A percentile compares a stretch with the other conserved stretches of the same genome.
Evolutionary conservation across 1,140 invertebrate species (phyloP).

Genomic region (Grapholita molesta): DNA sequence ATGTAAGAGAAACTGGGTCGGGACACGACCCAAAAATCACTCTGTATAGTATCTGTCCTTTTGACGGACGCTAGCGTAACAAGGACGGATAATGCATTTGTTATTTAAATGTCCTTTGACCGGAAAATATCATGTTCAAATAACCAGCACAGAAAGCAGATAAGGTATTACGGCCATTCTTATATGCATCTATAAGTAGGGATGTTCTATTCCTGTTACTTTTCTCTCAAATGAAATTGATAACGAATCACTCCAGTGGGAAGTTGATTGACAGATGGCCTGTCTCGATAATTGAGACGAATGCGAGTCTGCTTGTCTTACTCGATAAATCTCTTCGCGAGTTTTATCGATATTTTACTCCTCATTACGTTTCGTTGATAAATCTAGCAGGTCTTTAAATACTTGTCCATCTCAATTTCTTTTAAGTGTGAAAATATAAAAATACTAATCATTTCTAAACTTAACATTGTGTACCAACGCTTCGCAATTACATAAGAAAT

Average conservation of each 20-base stretch:
- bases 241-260: conserved; percentile 62
- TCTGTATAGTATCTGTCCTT: too few relatives aligned
- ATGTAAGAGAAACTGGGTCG: too few relatives aligned
- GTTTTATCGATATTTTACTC: conserved; percentile 44
- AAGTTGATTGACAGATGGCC: conserved; percentile 68
- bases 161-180: not conserved
- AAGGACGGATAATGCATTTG: too few relatives aligned
- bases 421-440: not conserved
- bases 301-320: conserved; percentile 52
- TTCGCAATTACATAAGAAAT: too few relatives aligned
- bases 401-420: not conserved
- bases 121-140: too few relatives aligned
- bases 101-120: too few relatives aligned
- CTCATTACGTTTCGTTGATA: conserved; percentile 4
- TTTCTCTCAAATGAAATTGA: conserved; percentile 46
- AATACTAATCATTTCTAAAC: too few relatives aligned
- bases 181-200: not conserved
- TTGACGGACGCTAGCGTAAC: too few relatives aligned
- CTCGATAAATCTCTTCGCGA: conserved; percentile 47
- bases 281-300: conserved; percentile 71
- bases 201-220: conserved; percentile 15
- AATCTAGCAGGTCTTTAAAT: not conserved
- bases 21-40: too few relatives aligned
- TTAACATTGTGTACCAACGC: too few relatives aligned
- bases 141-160: too few relatives aligned